Conservation (phyloP, 2,888 invertebrate genomes). For the Dasypolia templi region DNA sequence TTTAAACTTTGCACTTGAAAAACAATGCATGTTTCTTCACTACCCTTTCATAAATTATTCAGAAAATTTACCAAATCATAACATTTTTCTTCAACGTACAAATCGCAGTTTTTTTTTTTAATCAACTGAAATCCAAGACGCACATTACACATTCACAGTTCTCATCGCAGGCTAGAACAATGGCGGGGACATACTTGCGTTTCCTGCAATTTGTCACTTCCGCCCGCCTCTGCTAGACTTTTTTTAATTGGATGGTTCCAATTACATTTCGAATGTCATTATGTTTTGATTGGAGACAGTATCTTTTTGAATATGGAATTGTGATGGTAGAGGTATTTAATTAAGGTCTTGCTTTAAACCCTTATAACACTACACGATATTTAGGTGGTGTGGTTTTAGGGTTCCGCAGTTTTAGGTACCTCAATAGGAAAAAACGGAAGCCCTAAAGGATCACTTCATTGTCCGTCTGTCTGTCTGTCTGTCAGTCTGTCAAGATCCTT, state of each 20-base stretch:
- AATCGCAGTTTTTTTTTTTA: slow-evolving; percentile 45
- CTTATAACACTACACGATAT: too few relatives aligned
- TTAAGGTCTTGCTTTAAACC: too few relatives aligned
- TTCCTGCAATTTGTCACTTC: slow-evolving; percentile 75
- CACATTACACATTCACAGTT: slow-evolving; percentile 25
- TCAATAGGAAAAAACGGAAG: too few relatives aligned
- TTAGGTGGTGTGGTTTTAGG: too few relatives aligned
- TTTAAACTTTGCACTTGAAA: not conserved
- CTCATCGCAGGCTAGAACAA: slow-evolving; percentile 51
- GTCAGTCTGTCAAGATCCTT: too few relatives aligned
- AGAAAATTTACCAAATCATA: not conserved
- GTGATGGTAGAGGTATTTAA: not conserved
- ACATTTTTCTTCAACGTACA: slow-evolving; percentile 2
- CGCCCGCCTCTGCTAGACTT: slow-evolving; percentile 60
- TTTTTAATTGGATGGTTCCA: slow-evolving; percentile 73
- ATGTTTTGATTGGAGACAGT: slow-evolving; percentile 62
- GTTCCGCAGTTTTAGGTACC: too few relatives aligned
- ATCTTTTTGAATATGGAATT: not conserved
- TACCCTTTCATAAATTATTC: not conserved
- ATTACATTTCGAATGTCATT: slow-evolving; percentile 70
- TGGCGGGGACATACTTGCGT: slow-evolving; percentile 62
- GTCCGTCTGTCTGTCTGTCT: too few relatives aligned
- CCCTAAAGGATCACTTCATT: too few relatives aligned
- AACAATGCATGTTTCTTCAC: not conserved
- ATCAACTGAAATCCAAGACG: slow-evolving; percentile 62